Evolutionary conservation across 2,797 vertebrate species (phyloP), one percentile per base, ranked within the genome.

Genomic region (Onychomys leucogaster): DNA sequence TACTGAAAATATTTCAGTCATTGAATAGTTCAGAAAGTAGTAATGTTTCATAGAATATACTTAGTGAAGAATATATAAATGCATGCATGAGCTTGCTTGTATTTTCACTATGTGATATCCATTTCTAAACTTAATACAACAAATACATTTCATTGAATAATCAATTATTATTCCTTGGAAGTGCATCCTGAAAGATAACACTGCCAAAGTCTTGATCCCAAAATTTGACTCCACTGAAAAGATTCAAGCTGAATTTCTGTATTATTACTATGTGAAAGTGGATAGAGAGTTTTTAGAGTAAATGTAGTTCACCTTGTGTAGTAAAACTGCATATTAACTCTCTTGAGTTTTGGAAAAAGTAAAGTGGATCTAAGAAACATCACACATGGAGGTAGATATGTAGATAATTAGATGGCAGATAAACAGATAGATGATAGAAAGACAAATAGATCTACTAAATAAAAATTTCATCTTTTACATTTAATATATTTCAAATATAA

Each of bases 1-100:
- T 80, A 7, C 7, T 59, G 93, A 85, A 93, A 46, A 11, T 77
- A 82, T 19, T 86, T 92, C n/a, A 63, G 1, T 86, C 67, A 93
- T 27, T 63, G 5, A 37, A 11, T n/a, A 57, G 19, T 94, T 81
- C 65, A 71, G 1, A 65, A 14, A 34, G 61, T 46, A 78, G 8
- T 34, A 86, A 12, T 73, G 11, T 52, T 61, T 52, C 10, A 25
- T 29, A 67, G 1, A 55, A 12, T n/a, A 21, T 2, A 12, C 19
- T 41, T 91, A 78, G 1, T 69, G 77, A 75, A 49, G 46, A 16
- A 67, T 5, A n/a, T 61, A 59, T 34, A 86, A 0, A 25, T 46
- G 7, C 0, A 32, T n/a, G 0, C 67, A 13, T 57, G 25, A 63
- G 37, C 37, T 16, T 82, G 12, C 6, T 3, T 77, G 3, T 46